phyloP scores from a whole-genome alignment of 2,888 invertebrate genomes.

The Eudasyphora cyanicolor region DNA sequence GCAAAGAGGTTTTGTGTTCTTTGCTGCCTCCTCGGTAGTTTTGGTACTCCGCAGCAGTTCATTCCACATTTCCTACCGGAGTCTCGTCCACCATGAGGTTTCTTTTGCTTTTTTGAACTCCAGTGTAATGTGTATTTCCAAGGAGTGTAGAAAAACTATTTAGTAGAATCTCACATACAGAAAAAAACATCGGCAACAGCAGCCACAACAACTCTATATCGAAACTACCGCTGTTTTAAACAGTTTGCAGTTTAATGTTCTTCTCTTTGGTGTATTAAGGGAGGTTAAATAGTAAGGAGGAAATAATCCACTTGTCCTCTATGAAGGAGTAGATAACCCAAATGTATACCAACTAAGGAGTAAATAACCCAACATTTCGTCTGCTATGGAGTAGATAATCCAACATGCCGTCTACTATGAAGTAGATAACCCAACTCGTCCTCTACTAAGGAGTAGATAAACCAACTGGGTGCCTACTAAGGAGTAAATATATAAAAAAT shows the following conservation, averaged over 20 bases:
- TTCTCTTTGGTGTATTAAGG: background rate
- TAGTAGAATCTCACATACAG: constrained; percentile 5
- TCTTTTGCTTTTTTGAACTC: background rate
- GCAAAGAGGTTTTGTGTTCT: constrained; percentile 33
- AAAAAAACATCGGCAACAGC: background rate
- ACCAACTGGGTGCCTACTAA: no score
- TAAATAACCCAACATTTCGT: no score
- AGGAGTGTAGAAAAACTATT: constrained; percentile 39
- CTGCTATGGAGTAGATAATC: no score
- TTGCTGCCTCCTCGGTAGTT: constrained; percentile 15
- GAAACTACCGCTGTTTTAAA: background rate
- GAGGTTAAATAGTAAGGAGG: no score
- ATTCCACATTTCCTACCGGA: background rate
- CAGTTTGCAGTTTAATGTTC: constrained; percentile 1
- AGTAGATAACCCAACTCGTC: no score
- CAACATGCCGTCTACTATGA: no score
- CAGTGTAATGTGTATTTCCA: constrained; percentile 13
- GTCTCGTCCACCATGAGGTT: background rate
- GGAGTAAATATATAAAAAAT: no score
- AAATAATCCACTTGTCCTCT: no score
- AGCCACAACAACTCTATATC: background rate
- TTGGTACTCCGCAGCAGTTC: background rate
- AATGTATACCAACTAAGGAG: no score
- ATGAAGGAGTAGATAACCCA: no score
- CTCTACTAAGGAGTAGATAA: no score